Evolutionary conservation across 1,140 invertebrate genomes (phyloP).

Genomic region (Capitella teleta): DNA sequence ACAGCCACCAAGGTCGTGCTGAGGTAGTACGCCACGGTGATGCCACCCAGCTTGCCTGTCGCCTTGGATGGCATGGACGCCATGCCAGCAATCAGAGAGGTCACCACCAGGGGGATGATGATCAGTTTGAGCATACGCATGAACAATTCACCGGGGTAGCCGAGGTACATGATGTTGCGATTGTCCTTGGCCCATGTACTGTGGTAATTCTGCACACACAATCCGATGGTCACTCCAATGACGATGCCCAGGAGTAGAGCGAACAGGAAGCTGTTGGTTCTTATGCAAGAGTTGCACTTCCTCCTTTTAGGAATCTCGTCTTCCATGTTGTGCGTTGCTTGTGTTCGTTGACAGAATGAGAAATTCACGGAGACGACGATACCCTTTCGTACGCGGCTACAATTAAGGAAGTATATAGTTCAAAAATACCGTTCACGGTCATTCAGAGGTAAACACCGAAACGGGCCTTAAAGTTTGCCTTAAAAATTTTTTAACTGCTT

Average conservation of each 20-base stretch:
- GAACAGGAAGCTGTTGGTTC: conserved; percentile 10
- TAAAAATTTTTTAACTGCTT: too few relatives aligned
- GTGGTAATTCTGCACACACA: conserved; percentile 44
- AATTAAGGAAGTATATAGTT: too few relatives aligned
- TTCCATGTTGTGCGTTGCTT: too few relatives aligned
- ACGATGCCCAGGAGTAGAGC: conserved; percentile 41
- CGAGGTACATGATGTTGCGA: conserved; percentile 70
- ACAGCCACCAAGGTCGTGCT: conserved; percentile 24
- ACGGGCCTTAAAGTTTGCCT: too few relatives aligned
- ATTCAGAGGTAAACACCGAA: too few relatives aligned
- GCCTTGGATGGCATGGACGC: conserved; percentile 30
- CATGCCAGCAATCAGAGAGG: conserved; percentile 41
- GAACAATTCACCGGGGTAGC: conserved; percentile 47
- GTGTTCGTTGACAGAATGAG: too few relatives aligned
- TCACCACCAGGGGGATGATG: conserved; percentile 45
- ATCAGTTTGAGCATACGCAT: conserved; percentile 46
- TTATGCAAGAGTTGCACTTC: too few relatives aligned
- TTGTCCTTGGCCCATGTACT: conserved; percentile 32
- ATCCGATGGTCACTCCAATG: conserved; percentile 26
- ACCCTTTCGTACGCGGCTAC: too few relatives aligned
- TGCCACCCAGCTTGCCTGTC: conserved; percentile 40
- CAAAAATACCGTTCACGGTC: too few relatives aligned
- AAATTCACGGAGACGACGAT: too few relatives aligned
- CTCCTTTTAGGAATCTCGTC: too few relatives aligned
- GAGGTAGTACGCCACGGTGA: conserved; percentile 45